Base-by-base conservation (phyloP, 2,113 vertebrate genomes). In the Phodopus roborovskii region DNA sequence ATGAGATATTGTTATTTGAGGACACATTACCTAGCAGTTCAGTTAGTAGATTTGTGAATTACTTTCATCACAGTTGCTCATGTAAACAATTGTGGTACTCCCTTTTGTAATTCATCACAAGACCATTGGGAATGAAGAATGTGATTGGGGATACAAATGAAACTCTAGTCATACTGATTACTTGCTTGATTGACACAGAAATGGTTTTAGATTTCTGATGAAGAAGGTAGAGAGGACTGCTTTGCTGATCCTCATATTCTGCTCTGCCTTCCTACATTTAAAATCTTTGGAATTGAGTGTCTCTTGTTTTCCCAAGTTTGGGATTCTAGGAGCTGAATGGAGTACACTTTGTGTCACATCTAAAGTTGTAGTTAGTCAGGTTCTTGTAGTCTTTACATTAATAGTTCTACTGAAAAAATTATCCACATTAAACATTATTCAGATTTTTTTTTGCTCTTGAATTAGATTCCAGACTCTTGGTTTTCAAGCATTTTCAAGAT, bases 161-260 rank as follows among this genome's bases (percentile, higher is more conserved):
- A 74, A 42, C 60, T 86, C 22, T 79, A 77, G 26, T 53, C 16
- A 68, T 24, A 73, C 33, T 70, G 70, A 74, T 26, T 42, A 78
- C 78, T 62, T 93, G 71, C 83, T 87, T 94, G 50, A 90, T 11
- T 91, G 60, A 71, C 24, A 85, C 26, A 81, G 86, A 62, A 93
- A 53, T 94, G 77, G 94, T 94, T 94, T 94, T 45, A 75, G 58
- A 82, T 96, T 96, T 24, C 42, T 79, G 39, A 93, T 74, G 24
- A 13, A 5, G 24, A 48, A 95, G 50, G 70, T 36, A 74, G 79
- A 96, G 56, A 28, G 45, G 36, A 91, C 82, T 58, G 15, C 19
- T 75, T 92, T 94, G 24, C 36, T 90, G 81, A 95, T 56, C 73
- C 2, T 4, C 4, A 7, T 1, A 22, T 88, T n/a, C 13, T 64